These are phyloP conservation scores for Rattus rattus DNA, from an alignment of 2,113 vertebrate genomes.

Conservation along the genomic window DNA sequence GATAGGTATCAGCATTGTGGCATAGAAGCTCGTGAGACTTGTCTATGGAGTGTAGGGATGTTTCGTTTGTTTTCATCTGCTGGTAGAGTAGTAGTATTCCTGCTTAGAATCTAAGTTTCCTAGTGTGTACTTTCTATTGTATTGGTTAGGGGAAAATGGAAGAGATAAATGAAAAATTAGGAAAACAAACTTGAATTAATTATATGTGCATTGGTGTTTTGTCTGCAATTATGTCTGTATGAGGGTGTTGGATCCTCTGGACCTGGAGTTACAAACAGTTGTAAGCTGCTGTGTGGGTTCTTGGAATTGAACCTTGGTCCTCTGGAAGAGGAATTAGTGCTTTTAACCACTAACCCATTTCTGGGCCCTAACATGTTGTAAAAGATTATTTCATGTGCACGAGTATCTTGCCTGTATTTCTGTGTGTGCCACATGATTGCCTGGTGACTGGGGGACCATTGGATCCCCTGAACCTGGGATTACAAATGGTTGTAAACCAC, in stretches of 20 bases:
- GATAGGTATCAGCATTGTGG: not conserved
- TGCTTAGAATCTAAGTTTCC: not conserved
- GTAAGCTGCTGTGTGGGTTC: not conserved
- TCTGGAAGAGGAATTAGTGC: no score
- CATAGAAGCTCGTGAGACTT: slow-evolving; percentile 34
- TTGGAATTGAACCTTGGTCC: no score
- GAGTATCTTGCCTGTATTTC: not conserved
- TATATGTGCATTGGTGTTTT: not conserved
- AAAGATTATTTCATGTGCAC: not conserved
- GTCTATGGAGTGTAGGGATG: not conserved
- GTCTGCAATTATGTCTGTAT: not conserved
- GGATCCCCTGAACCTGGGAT: not conserved
- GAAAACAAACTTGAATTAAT: not conserved
- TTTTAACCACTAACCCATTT: no score
- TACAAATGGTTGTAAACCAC: not conserved
- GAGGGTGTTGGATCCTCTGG: not conserved
- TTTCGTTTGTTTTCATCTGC: slow-evolving; percentile 35
- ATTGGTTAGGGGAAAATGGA: not conserved
- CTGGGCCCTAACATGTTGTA: not conserved
- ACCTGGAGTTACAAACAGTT: not conserved
- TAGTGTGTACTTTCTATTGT: not conserved
- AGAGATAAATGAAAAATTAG: not conserved
- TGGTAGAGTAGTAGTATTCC: not conserved
- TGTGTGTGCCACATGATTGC: not conserved
- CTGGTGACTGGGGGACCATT: not conserved